Evolutionary conservation across 2,113 vertebrate genomes (phyloP), one percentile per base, ranked within the genome.

Genomic region (Grammatotria lemairii): DNA sequence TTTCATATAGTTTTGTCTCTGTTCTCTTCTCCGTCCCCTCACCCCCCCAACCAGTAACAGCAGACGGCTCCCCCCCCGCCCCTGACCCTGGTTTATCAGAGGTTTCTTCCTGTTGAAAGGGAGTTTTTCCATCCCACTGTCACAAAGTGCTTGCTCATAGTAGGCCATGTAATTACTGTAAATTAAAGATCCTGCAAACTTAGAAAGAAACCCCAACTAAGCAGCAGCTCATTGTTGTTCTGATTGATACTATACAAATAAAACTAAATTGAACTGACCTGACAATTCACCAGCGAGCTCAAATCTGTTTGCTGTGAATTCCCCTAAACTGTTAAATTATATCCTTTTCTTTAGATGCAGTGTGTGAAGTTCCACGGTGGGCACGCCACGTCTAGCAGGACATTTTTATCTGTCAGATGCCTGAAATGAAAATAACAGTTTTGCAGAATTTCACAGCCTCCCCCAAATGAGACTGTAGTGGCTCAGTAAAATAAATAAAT

Each of bases 371-470:
- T 81, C 26, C 47, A 53, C 16, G 28, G 31, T 47, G 40, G 35
- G 65, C 28, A 42, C 1, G 47, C 79, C 47, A 13, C 12, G 5
- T 53, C 47, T 31, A 14, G 6, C 13, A 49, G 54, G 23, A 83
- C 63, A 65, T 73, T 87, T 65, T 80, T 35, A 84, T 87, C 70
- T 38, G 17, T 90, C 82, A 84, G 81, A 86, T 85, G 51, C 35
- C 45, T 73, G 33, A 40, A 68, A 9, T 78, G 54, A 82, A 86
- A 35, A 84, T 80, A 70, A 80, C 84, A 70, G 83, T 81, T 91
- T 85, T 81, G 47, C 42, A 85, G 26, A 83, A 81, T 84, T 40
- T 83, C 86, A 81, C 80, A 86, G 78, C 85, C 73, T 89, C 79
- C 79, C 31, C 53, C 73, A 85, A 86, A 89, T 73, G 40, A 53